A percentile compares a stretch with the other conserved stretches of the same genome.
Conservation (phyloP, 2,797 vertebrate species). For the Pristis pectinata region DNA sequence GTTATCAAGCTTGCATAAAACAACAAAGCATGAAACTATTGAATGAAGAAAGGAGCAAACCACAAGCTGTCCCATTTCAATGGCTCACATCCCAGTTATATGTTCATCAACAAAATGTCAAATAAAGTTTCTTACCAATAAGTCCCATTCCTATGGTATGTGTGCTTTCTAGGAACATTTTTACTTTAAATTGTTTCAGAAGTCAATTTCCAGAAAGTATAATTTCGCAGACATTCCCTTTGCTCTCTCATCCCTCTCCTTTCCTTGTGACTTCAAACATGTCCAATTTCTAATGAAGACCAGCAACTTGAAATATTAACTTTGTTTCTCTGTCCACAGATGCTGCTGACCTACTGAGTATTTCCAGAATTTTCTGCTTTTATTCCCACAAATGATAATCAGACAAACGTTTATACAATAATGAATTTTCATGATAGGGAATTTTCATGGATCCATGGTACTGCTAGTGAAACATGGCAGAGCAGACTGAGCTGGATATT, state of each 20-base stretch:
- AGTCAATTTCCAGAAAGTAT: neutral
- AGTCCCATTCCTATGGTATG: neutral
- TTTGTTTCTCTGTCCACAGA: too few species aligned
- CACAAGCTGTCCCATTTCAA: neutral
- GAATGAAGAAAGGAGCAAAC: neutral
- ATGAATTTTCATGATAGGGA: neutral
- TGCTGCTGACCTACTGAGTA: too few species aligned
- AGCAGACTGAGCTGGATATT: neutral
- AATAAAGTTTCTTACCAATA: neutral
- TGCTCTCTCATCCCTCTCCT: too few species aligned
- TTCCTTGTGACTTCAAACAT: too few species aligned
- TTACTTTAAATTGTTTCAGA: slow-evolving; percentile 1
- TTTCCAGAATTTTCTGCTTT: too few species aligned
- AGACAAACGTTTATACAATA: neutral
- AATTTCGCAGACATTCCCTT: too few species aligned
- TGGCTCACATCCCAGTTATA: neutral
- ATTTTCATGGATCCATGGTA: too few species aligned
- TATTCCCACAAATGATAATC: neutral
- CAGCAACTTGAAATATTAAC: too few species aligned
- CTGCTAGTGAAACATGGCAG: neutral
- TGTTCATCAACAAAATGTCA: neutral
- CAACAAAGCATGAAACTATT: neutral
- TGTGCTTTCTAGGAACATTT: neutral
- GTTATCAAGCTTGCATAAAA: neutral
- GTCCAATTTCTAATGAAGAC: too few species aligned